These are phyloP conservation scores for Onychomys torridus DNA, from an alignment of 2,797 vertebrate genomes.

Conservation along the genomic window DNA sequence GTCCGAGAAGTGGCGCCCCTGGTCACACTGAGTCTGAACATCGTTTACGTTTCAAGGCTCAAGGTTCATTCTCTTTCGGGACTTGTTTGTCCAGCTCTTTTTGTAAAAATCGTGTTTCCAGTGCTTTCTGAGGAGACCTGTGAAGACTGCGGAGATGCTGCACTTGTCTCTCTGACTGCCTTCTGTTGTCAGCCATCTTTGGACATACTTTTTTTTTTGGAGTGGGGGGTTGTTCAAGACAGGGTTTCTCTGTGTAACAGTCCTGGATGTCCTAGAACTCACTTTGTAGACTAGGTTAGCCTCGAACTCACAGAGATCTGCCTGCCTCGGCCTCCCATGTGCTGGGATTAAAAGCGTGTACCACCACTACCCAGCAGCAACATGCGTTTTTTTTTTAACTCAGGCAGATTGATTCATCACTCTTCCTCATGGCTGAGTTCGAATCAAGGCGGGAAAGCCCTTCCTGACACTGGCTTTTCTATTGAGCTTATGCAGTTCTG, in stretches of 20 bases:
- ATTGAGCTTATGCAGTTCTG: background rate
- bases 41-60: background rate
- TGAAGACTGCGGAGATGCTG: background rate
- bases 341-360: background rate
- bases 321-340: background rate
- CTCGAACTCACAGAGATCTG: background rate
- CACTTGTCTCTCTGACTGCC: background rate
- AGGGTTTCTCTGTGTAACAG: background rate
- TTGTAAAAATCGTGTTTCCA: background rate
- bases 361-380: background rate
- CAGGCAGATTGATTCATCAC: rapidly evolving
- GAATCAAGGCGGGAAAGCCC: background rate
- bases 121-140: background rate
- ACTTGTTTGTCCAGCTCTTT: background rate
- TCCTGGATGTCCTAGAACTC: background rate
- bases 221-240: background rate
- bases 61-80: no score
- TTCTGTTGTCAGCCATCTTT: background rate
- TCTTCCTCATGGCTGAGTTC: background rate
- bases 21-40: background rate
- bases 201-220: background rate
- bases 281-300: background rate
- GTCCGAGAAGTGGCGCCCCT: rapidly evolving
- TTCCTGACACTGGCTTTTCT: background rate
- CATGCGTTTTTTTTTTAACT: background rate